These are phyloP conservation scores for Cyrtonyx montezumae DNA, from an alignment of 2,113 vertebrate species.

Conservation along the genomic window DNA sequence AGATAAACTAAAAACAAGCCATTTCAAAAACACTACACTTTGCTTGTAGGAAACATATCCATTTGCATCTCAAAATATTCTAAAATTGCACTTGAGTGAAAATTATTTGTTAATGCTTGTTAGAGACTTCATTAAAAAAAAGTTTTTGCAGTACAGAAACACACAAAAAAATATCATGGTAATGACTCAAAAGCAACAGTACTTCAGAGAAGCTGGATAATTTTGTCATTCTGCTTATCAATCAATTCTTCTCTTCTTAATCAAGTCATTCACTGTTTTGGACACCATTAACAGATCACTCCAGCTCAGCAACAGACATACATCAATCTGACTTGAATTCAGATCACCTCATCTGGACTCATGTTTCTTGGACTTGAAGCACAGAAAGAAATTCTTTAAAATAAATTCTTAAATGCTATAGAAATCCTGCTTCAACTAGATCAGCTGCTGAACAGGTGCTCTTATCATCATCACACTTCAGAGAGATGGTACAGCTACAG, in stretches of 20 bases:
- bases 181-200: not conserved
- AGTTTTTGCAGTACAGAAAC: fast-evolving
- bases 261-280: not conserved
- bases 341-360: not conserved
- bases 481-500: not conserved
- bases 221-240: not conserved
- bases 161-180: fast-evolving
- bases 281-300: not conserved
- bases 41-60: not conserved
- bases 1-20: not conserved
- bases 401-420: not conserved
- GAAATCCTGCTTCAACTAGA: not conserved
- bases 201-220: not conserved
- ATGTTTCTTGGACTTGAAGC: not conserved
- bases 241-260: not conserved
- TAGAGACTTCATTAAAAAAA: not conserved
- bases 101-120: not conserved
- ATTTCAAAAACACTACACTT: conserved; percentile 1
- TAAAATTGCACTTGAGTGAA: not conserved
- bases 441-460: not conserved
- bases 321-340: not conserved
- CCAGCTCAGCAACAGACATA: not conserved
- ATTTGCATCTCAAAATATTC: not conserved
- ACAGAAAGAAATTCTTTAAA: not conserved
- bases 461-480: not conserved